Conservation (phyloP, 2,797 vertebrate species). For the Macropodus opercularis region DNA sequence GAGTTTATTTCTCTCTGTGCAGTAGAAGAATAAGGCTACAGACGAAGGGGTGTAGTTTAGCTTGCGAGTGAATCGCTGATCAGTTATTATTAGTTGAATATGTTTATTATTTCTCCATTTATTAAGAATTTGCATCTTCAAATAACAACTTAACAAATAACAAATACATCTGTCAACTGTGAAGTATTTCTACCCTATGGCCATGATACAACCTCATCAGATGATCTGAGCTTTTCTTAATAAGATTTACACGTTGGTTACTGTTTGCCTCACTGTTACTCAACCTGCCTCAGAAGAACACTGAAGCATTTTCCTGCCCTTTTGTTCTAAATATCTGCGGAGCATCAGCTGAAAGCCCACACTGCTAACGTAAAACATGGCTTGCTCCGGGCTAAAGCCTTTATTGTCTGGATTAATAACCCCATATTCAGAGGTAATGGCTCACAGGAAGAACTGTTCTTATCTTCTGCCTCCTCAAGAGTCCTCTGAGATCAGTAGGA, state of each 20-base stretch:
- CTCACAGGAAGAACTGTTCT: conserved; percentile 45
- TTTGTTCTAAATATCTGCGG: neutral
- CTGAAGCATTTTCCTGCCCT: conserved; percentile 21
- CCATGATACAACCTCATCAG: no score
- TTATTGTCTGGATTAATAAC: conserved; percentile 66
- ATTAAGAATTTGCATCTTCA: no score
- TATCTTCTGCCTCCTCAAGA: conserved; percentile 44
- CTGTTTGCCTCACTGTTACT: neutral
- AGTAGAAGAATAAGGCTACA: no score
- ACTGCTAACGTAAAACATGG: conserved; percentile 42
- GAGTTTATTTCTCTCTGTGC: no score
- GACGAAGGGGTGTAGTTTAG: no score
- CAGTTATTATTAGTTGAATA: no score
- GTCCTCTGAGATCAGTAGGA: conserved; percentile 44
- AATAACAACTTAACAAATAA: no score
- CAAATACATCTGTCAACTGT: no score
- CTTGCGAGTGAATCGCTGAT: no score
- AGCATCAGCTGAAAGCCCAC: conserved; percentile 23
- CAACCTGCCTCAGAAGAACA: conserved; percentile 21
- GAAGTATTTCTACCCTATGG: no score
- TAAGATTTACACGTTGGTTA: conserved; percentile 1
- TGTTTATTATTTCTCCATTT: no score
- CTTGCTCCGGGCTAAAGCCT: conserved; percentile 41
- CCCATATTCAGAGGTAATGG: conserved; percentile 48
- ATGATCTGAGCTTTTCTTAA: conserved; percentile 9